These are phyloP conservation scores for Megalopta genalis DNA, from an alignment of 1,140 invertebrate genomes.

Conservation along the genomic window DNA sequence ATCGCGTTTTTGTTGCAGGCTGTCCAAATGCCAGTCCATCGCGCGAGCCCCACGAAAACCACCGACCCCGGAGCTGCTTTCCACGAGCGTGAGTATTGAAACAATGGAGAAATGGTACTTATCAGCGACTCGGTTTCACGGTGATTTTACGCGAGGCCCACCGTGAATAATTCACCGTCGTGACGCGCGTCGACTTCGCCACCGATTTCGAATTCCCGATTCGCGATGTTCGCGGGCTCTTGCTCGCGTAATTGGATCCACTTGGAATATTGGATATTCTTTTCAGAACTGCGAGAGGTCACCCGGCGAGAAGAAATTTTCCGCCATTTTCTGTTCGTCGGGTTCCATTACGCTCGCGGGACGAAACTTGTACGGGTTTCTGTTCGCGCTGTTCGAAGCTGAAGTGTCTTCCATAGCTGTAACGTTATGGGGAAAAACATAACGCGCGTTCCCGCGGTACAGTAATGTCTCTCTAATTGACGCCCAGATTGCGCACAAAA, in stretches of 20 bases:
- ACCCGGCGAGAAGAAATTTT: not conserved
- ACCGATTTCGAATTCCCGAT: not conserved
- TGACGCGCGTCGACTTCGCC: no score
- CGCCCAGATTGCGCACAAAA: no score
- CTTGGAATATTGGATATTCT: constrained; percentile 5
- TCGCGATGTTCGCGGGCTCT: not conserved
- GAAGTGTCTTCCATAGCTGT: not conserved
- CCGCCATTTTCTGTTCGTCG: not conserved
- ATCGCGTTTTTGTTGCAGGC: constrained; percentile 50
- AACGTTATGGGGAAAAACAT: not conserved
- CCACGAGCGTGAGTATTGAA: constrained; percentile 44
- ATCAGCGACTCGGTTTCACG: not conserved
- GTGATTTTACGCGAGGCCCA: not conserved
- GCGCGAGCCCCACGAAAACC: constrained; percentile 24
- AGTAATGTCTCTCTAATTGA: no score
- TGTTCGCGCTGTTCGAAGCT: not conserved
- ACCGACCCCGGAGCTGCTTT: constrained; percentile 34
- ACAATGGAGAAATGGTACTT: constrained; percentile 30
- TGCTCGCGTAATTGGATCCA: not conserved
- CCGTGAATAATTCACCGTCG: not conserved
- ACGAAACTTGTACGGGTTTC: not conserved
- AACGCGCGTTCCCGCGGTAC: not conserved
- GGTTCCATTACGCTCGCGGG: not conserved
- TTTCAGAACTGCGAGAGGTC: not conserved
- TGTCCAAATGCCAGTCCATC: constrained; percentile 50